These are phyloP conservation scores for Engraulis encrasicolus DNA, from an alignment of 2,113 vertebrate species.

Conservation along the genomic window DNA sequence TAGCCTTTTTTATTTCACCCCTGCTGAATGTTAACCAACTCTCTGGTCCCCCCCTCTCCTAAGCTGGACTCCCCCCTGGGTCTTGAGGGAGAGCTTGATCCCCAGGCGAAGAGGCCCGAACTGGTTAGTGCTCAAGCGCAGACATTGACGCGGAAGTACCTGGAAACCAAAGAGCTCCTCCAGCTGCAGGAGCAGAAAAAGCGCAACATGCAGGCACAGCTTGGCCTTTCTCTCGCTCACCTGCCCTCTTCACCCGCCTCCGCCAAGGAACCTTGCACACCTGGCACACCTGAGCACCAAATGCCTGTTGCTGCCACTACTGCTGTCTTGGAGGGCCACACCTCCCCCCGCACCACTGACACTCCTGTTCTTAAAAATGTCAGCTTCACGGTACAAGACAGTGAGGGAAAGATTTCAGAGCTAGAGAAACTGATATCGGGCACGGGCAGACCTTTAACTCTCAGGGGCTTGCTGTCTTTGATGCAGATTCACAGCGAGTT, in stretches of 20 bases:
- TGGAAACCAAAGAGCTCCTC: slow-evolving; percentile 84
- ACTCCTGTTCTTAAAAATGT: slow-evolving; percentile 64
- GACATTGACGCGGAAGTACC: slow-evolving; percentile 84
- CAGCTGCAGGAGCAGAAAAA: slow-evolving; percentile 84
- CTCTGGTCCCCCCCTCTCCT: slow-evolving; percentile 86
- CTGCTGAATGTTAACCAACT: slow-evolving; percentile 85
- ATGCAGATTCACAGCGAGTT: slow-evolving; percentile 59
- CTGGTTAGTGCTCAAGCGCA: slow-evolving; percentile 84
- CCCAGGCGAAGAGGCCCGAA: slow-evolving; percentile 81
- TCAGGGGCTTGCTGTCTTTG: slow-evolving; percentile 66
- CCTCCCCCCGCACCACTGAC: too few relatives aligned
- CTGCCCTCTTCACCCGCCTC: too few relatives aligned
- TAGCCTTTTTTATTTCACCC: slow-evolving; percentile 70
- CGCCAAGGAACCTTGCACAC: slow-evolving; percentile 69
- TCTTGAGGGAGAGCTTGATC: slow-evolving; percentile 79
- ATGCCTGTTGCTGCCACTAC: too few relatives aligned
- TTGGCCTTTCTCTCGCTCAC: slow-evolving; percentile 78
- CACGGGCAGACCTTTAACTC: slow-evolving; percentile 61
- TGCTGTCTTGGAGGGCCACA: slow-evolving; percentile 55
- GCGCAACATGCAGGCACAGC: slow-evolving; percentile 82
- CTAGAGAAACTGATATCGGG: slow-evolving; percentile 65
- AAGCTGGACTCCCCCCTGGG: slow-evolving; percentile 83
- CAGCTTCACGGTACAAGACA: slow-evolving; percentile 67
- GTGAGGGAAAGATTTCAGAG: slow-evolving; percentile 67
- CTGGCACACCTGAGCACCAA: slow-evolving; percentile 70